Evolutionary conservation across 2,113 vertebrate species (phyloP).

Genomic region (Cygnus buccinator): DNA sequence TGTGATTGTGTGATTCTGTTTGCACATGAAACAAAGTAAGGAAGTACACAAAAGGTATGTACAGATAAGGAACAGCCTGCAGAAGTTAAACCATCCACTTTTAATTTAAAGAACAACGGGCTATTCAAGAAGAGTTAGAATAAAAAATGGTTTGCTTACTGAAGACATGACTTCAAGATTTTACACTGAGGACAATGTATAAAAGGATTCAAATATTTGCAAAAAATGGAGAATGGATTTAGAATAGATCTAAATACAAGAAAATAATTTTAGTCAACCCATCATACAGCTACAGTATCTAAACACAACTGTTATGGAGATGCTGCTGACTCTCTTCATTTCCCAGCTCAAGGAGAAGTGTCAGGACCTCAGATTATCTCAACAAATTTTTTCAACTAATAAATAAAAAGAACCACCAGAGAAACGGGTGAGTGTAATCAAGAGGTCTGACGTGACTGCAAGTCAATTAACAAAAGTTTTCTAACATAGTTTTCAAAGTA

Average conservation of each 20-base stretch:
- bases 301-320: neutral
- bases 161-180: neutral
- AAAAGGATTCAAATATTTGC: neutral
- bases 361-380: neutral
- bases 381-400: neutral
- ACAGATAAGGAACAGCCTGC: neutral
- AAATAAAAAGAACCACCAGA: neutral
- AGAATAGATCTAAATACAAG: neutral
- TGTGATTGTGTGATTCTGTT: neutral
- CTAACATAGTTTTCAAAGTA: neutral
- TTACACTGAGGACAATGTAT: neutral
- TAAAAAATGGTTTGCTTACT: neutral
- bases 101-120: neutral
- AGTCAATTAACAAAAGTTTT: neutral
- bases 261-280: neutral
- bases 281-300: neutral
- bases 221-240: neutral
- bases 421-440: neutral
- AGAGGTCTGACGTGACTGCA: neutral
- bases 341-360: neutral
- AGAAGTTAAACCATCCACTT: neutral
- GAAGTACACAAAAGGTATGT: neutral
- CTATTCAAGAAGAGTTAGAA: neutral
- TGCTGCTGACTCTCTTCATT: neutral
- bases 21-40: neutral